Evolutionary conservation across 2,113 vertebrate species (phyloP), one percentile per base, ranked within the genome.

Genomic region (Nothocercus nigrocapillus): DNA sequence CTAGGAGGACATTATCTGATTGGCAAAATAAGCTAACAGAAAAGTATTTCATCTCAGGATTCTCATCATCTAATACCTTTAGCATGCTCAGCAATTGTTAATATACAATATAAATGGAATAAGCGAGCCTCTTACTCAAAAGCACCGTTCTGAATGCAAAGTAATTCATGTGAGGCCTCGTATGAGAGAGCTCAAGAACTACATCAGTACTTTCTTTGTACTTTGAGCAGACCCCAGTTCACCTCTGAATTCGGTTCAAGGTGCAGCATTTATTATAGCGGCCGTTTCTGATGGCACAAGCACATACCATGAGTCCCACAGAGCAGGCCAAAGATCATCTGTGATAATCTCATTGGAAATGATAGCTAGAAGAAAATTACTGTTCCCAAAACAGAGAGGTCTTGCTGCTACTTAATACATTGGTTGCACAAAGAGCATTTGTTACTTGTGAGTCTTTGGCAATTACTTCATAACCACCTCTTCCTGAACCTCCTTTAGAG

Each of bases 371-470:
- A 49, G 56, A 95, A 93, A 93, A 88, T 72, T 94, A 44, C 24
- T 13, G 76, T 84, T 96, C 93, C 83, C 77, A 94, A 92, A 92
- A 11, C 81, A 94, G 77, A 94, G 88, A 94, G 44, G 51, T 80
- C 85, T 80, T 90, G 27, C 69, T 92, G 82, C 95, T 94, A 89
- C 62, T 82, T 79, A 92, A 86, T 72, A 84, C 10, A 61, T 21
- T 90, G 91, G 40, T 73, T 82, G 75, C n/a, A 84, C 70, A 95
- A 95, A 61, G 74, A 30, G 27, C 69, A 66, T 92, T 95, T 96
- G 83, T 97, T 95, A 84, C 53, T 49, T 89, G 40, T 44, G 85
- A 90, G 80, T 84, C 86, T 94, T 96, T 90, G 94, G 94, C 92
- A 94, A 28, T 45, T 68, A 86, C 24, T 95, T 90, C 81, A 66